Base-by-base conservation (phyloP, 2,888 invertebrate species). In the Caprella mutica region DNA sequence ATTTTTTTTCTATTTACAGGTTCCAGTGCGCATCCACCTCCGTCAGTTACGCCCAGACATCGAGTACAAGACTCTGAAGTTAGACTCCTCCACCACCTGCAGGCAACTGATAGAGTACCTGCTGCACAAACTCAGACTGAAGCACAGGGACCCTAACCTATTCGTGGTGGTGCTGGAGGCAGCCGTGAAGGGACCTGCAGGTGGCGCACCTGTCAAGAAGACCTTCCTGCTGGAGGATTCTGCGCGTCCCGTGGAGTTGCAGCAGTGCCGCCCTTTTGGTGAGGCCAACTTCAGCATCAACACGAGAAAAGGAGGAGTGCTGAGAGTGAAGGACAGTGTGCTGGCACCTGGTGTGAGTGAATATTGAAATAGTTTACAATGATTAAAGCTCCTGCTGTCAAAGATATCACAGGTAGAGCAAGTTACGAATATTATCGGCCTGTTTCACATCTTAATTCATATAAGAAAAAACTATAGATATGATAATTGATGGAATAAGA, bases 81-180 rank as follows among this genome's bases (percentile, higher is more conserved):
- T 93, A 68, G 86, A 86, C 51, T 86, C 85, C 77, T 84, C 86
- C 69, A 90, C 90, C 14, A 84, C 88, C 1, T 88, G 89, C 69
- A 81, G 84, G 68, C 87, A 91, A 60, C 85, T 94, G 65, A 86
- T 93, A n/a, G 77, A 80, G 62, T 85, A 86, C 52, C 77, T 94
- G 23, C 77, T 94, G 64, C 81, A 85, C 73, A 91, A 93, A 78
- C 87, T 83, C 74, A 82, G 88, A 69, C 89, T 91, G 86, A 80
- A 87, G 68, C 90, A 90, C 72, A 80, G 90, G 24, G 93, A 94
- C 74, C 89, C 92, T 1, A 82, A 91, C 68, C 80, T 94, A 24
- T 94, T 91, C 76, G 91, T 87, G 74, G 79, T 94, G 53, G 88
- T 89, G 70, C 93, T 94, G 92, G 92, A 92, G 74, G 89, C 91